These are phyloP conservation scores for Troides aeacus DNA, from an alignment of 2,888 invertebrate species.

Conservation along the genomic window DNA sequence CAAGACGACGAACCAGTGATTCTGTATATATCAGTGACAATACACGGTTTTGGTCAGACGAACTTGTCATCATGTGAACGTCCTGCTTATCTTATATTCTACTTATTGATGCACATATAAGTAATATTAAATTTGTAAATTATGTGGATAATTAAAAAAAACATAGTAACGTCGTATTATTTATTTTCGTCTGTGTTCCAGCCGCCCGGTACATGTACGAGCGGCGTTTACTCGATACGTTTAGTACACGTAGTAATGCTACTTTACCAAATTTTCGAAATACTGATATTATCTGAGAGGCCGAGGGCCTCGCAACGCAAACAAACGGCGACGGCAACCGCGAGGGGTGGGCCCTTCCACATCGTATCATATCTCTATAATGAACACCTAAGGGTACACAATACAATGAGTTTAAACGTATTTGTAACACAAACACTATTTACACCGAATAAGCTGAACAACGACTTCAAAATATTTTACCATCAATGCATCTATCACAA, in stretches of 20 bases:
- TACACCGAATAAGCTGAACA: conserved; percentile 38
- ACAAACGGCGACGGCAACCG: conserved; percentile 62
- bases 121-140: no score
- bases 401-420: conserved; percentile 35
- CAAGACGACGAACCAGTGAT: no score
- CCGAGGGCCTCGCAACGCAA: conserved; percentile 69
- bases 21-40: no score
- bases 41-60: no score
- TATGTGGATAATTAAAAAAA: neutral
- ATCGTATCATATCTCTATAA: conserved; percentile 39
- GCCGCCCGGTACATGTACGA: conserved; percentile 68
- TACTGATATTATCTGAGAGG: conserved; percentile 75
- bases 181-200: conserved; percentile 75
- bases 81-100: no score
- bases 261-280: conserved; percentile 77
- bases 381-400: conserved; percentile 44
- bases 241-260: conserved; percentile 75
- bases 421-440: conserved; percentile 38
- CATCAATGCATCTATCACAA: conserved; percentile 37
- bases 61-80: no score
- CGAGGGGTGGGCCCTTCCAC: conserved; percentile 55
- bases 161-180: conserved; percentile 73
- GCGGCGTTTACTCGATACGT: conserved; percentile 63
- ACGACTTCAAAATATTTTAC: conserved; percentile 33
- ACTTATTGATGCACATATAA: no score